Evolutionary conservation across 2,113 vertebrate genomes (phyloP), one percentile per base, ranked within the genome.

Genomic region (Pseudonaja textilis): DNA sequence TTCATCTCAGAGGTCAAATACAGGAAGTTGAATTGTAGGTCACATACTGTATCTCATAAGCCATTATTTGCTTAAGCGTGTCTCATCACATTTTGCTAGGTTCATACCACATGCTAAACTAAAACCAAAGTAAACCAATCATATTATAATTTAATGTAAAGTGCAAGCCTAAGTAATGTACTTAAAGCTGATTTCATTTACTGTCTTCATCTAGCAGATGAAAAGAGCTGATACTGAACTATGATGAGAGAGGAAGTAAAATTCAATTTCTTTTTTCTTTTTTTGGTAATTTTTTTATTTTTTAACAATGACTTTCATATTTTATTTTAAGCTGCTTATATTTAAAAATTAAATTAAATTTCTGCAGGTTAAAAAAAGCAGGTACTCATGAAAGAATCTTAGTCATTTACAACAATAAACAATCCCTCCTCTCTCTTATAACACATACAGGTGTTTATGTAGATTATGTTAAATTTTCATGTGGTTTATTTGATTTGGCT

Each of bases 261-360:
- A 64, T 59, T 59, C 9, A 39, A 61, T 45, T 50, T 50, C 47
- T 50, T 50, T 50, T 50, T 50, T 50, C 47, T 50, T 50, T 47
- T 47, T 50, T 50, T 50, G 47, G 47, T 45, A 6, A 5, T 45
- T 45, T 45, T 45, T 45, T 45, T 45, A 45, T 45, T 45, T 45
- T 45, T 45, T 45, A 5, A 45, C 45, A 45, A 45, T 45, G 42
- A 90, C 57, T 69, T 18, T 69, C 45, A 20, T 69, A 47, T 64
- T n/a, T 52, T 69, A 69, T 64, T 69, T 69, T 90, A 23, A 56
- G 22, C 34, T 89, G 88, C 25, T 25, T 25, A 12, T 20, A 45
- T 89, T 89, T 89, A 9, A 81, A 94, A 93, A 95, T 18, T 34
- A 74, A 74, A 74, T 74, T 34, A 39, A 34, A 74, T 18, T 74